A percentile compares a stretch with the other conserved stretches of the same genome.
These are phyloP conservation scores for Cydia fagiglandana DNA, from an alignment of 1,140 invertebrate species.

Conservation along the genomic window DNA sequence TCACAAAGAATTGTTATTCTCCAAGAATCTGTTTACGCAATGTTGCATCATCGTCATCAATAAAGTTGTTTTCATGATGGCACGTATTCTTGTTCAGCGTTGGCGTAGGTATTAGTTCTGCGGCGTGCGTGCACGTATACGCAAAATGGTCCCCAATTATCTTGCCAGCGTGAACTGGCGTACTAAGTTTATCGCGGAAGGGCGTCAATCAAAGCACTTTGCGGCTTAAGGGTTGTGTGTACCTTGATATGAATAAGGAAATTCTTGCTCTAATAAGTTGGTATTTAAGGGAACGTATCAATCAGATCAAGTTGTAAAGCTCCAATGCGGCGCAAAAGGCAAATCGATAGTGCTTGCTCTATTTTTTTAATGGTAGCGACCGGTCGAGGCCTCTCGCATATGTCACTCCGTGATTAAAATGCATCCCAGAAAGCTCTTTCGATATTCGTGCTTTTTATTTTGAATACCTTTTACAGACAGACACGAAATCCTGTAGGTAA, in stretches of 20 bases:
- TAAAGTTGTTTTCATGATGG: not conserved
- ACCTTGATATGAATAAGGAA: not conserved
- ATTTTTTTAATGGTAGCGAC: too few relatives aligned
- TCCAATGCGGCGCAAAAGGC: too few relatives aligned
- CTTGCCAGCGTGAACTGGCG: not conserved
- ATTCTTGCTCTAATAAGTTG: not conserved
- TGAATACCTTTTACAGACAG: not conserved
- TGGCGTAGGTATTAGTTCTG: not conserved
- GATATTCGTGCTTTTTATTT: too few relatives aligned
- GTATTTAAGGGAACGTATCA: not conserved
- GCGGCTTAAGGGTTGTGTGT: not conserved
- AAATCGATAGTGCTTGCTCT: too few relatives aligned
- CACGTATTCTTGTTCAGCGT: not conserved
- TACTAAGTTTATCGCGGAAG: not conserved
- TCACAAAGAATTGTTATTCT: too few relatives aligned
- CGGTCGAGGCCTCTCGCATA: too few relatives aligned
- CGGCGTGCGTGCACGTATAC: not conserved
- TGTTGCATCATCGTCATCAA: not conserved
- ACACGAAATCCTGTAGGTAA: constrained; percentile 42
- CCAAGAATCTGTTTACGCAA: too few relatives aligned
- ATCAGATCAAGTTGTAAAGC: too few relatives aligned
- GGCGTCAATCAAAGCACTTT: constrained; percentile 7
- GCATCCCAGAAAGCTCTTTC: too few relatives aligned
- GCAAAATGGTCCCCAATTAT: constrained; percentile 23
- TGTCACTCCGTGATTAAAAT: too few relatives aligned